Evolutionary conservation across 2,888 invertebrate genomes (phyloP).

Genomic region (Noctua pronuba): DNA sequence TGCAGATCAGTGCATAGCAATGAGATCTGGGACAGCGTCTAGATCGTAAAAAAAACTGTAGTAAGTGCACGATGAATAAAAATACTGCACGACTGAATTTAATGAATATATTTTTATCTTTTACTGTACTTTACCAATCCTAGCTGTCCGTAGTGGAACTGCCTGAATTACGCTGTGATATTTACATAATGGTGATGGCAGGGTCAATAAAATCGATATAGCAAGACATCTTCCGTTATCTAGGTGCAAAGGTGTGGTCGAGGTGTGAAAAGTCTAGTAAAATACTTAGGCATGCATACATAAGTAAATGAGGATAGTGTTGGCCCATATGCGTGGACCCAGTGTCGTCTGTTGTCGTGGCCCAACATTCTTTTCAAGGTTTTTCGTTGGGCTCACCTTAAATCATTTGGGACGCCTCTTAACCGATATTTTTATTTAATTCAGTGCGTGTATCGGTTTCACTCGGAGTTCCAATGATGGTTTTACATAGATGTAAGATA

Average conservation of each 20-base stretch:
- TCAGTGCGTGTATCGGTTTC: slow-evolving; percentile 47
- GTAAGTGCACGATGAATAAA: slow-evolving; percentile 35
- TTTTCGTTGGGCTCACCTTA: slow-evolving; percentile 32
- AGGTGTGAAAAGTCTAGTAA: slow-evolving; percentile 26
- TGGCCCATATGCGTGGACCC: neutral
- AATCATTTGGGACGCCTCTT: slow-evolving; percentile 40
- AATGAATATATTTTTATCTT: slow-evolving; percentile 33
- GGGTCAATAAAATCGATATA: slow-evolving; percentile 17
- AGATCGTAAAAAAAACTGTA: slow-evolving; percentile 48
- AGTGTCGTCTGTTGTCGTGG: slow-evolving; percentile 34
- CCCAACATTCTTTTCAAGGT: slow-evolving; percentile 63
- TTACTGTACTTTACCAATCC: slow-evolving; percentile 18
- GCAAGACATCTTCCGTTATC: slow-evolving; percentile 15
- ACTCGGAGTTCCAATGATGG: slow-evolving; percentile 10
- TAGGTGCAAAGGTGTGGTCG: slow-evolving; percentile 1
- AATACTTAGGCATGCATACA: slow-evolving; percentile 5
- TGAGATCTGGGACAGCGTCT: slow-evolving; percentile 55
- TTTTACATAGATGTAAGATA: slow-evolving; percentile 29
- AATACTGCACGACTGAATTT: slow-evolving; percentile 35
- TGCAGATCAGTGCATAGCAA: slow-evolving; percentile 58
- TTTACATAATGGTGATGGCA: slow-evolving; percentile 35
- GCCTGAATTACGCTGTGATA: slow-evolving; percentile 28
- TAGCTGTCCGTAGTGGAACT: neutral
- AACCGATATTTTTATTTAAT: slow-evolving; percentile 57
- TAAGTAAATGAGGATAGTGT: neutral